Conservation (phyloP, 2,113 vertebrate genomes). For the Istiophorus platypterus region DNA sequence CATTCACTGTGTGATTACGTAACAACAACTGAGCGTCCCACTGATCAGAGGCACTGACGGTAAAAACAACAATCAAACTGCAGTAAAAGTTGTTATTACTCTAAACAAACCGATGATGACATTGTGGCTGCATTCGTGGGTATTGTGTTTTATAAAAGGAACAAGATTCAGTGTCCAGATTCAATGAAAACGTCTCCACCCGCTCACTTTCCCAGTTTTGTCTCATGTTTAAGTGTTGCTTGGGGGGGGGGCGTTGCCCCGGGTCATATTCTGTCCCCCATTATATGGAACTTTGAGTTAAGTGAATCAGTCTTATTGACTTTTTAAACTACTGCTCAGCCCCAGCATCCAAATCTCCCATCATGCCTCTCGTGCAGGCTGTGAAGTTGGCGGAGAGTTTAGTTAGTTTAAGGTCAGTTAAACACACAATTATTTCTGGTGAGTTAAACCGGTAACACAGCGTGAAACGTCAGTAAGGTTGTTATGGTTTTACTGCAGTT, state of each 20-base stretch:
- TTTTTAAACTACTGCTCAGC: neutral
- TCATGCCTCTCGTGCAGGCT: neutral
- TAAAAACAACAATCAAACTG: neutral
- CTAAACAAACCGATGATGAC: neutral
- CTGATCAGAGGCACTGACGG: constrained; percentile 18
- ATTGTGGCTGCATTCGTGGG: neutral
- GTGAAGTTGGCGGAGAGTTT: neutral
- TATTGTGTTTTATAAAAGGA: too few species aligned
- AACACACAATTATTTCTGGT: neutral
- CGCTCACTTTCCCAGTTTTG: neutral
- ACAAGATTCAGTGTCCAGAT: too few species aligned
- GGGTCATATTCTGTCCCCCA: neutral
- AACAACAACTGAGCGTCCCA: constrained; percentile 27
- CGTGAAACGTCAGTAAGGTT: neutral
- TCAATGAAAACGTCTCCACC: neutral
- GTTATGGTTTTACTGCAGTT: neutral
- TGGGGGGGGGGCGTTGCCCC: neutral
- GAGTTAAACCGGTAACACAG: neutral
- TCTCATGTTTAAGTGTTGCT: too few species aligned
- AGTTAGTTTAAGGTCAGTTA: neutral
- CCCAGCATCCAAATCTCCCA: neutral
- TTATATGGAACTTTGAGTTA: neutral
- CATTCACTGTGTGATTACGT: constrained; percentile 21
- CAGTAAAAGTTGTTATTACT: neutral
- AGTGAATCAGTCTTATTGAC: constrained; percentile 14